Evolutionary conservation across 2,888 invertebrate genomes (phyloP).

Genomic region (Dendrolimus houi): DNA sequence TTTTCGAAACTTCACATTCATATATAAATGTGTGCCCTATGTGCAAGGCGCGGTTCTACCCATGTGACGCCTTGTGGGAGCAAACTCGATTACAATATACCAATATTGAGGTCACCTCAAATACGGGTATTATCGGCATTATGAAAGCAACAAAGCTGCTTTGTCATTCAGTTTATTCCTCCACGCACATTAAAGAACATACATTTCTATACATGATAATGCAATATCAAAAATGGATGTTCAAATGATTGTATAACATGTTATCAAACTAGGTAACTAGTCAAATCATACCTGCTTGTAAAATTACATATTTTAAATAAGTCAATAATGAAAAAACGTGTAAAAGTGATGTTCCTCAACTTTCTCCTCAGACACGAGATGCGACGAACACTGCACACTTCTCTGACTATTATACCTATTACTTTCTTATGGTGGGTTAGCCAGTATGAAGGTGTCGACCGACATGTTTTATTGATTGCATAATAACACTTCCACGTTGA

Average conservation of each 20-base stretch:
- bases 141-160: conserved; percentile 51
- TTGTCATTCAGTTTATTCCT: conserved; percentile 31
- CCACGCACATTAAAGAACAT: not conserved
- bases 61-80: conserved; percentile 48
- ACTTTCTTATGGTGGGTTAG: conserved; percentile 21
- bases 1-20: conserved; percentile 32
- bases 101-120: conserved; percentile 27
- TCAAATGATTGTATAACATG: not conserved
- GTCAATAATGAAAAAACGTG: conserved; percentile 5
- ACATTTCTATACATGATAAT: not conserved
- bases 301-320: conserved; percentile 1
- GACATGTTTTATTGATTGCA: conserved; percentile 21
- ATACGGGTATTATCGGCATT: conserved; percentile 22
- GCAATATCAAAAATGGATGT: not conserved
- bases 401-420: conserved; percentile 24
- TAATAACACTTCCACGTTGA: conserved; percentile 25
- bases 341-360: conserved; percentile 22
- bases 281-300: not conserved
- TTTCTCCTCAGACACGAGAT: conserved; percentile 33
- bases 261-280: not conserved
- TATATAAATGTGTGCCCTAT: conserved; percentile 14
- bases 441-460: conserved; percentile 8
- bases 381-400: conserved; percentile 22
- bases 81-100: conserved; percentile 44
- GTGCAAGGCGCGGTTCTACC: conserved; percentile 43